phyloP scores from a whole-genome alignment of 2,888 invertebrate genomes.

The Argyresthia goedartella region DNA sequence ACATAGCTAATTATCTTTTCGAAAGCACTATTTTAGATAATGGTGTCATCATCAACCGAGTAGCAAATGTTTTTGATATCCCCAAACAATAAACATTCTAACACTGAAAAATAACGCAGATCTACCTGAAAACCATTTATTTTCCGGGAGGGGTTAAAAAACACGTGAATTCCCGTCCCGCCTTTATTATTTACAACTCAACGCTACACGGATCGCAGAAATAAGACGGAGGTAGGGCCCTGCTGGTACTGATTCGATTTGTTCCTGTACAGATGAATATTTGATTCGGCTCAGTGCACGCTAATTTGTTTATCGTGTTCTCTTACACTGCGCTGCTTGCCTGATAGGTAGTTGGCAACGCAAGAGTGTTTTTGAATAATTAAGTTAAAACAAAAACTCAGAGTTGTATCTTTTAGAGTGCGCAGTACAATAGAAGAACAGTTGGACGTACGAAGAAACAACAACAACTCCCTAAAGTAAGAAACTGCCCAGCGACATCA shows the following conservation, averaged over 20 bases:
- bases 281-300: constrained; percentile 67
- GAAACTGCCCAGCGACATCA: too few relatives aligned
- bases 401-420: neutral
- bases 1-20: neutral
- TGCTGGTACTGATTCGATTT: constrained; percentile 63
- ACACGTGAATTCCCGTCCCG: neutral
- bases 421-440: neutral
- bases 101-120: too few relatives aligned
- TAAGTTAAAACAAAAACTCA: neutral
- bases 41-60: neutral
- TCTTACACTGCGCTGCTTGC: constrained; percentile 33
- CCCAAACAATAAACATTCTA: too few relatives aligned
- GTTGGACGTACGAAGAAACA: too few relatives aligned
- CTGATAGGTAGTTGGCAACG: constrained; percentile 27
- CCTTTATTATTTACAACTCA: constrained; percentile 5
- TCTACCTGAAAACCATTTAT: too few relatives aligned
- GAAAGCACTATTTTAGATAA: neutral
- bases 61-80: neutral
- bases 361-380: constrained; percentile 5
- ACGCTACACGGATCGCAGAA: constrained; percentile 35
- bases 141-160: neutral
- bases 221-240: constrained; percentile 49
- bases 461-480: too few relatives aligned
- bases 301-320: constrained; percentile 68
- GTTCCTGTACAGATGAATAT: constrained; percentile 67